These are phyloP conservation scores for Notospermus geniculatus DNA, from an alignment of 1,140 invertebrate genomes.

Conservation along the genomic window DNA sequence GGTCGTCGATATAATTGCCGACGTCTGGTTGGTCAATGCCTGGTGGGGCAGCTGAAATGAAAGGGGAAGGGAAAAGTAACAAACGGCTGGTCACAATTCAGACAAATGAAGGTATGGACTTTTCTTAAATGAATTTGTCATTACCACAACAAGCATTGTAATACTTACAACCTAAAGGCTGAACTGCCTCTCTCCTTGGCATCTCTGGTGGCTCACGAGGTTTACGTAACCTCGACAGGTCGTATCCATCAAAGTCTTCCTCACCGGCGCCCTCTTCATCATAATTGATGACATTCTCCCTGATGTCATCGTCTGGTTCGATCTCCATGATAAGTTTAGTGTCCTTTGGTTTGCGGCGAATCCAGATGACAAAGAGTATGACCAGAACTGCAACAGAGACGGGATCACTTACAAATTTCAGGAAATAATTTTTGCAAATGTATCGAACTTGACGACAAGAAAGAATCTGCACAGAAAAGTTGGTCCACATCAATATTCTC, in stretches of 20 bases:
- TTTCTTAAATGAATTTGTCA: too few species aligned
- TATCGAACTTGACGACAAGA: too few species aligned
- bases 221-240: conserved; percentile 90
- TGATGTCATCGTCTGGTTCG: conserved; percentile 93
- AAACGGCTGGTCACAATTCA: too few species aligned
- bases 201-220: conserved; percentile 18
- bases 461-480: too few species aligned
- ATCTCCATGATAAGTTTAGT: conserved; percentile 79
- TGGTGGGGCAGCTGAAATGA: not conserved
- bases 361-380: conserved; percentile 88
- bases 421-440: too few species aligned
- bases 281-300: conserved; percentile 98
- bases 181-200: not conserved
- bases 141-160: too few species aligned
- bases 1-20: conserved; percentile 92
- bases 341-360: conserved; percentile 80
- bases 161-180: not conserved
- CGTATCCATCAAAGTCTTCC: conserved; percentile 97
- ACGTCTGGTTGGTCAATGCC: conserved; percentile 58
- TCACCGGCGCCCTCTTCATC: conserved; percentile 94
- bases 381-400: conserved; percentile 75
- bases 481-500: too few species aligned
- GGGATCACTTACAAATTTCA: too few species aligned
- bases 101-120: too few species aligned
- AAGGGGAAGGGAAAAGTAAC: too few species aligned